Base-by-base conservation (phyloP, 2,888 invertebrate species). In the Seira sanloemensis region DNA sequence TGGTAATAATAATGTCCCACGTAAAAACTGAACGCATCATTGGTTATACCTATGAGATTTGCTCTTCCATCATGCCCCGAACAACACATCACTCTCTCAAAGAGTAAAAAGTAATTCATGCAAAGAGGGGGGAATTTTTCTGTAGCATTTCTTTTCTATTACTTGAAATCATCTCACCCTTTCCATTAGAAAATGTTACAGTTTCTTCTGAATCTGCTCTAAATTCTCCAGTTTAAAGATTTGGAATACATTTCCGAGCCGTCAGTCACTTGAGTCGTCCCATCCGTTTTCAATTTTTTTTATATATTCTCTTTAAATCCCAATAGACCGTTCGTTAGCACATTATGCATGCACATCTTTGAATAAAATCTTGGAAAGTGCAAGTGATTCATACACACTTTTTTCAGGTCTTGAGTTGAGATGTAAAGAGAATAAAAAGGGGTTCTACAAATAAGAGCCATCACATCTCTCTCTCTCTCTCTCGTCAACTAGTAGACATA, bases 331-430 rank as follows among this genome's bases (percentile, higher is more conserved):
- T 81, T 81, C 75, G 81, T 81, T 82, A 82, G 46, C 72, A 65
- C 76, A 82, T 82, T 76, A 82, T 76, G 82, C 82, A 82, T 82
- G 76, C 81, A 81, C 81, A 81, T 81, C 81, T 81, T 62, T 81
- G 75, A 75, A 80, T 80, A 79, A 79, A 81, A 81, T 81, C 81
- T 81, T 75, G 37, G 75, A 81, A 81, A 81, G 81, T 81, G 81
- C 81, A 81, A 81, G 81, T 81, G 81, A 81, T 81, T 81, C 81
- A 81, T n/a, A n/a, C n/a, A n/a, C 69, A 80, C 62, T n/a, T n/a
- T n/a, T n/a, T n/a, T n/a, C n/a, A n/a, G n/a, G n/a, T n/a, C n/a
- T n/a, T n/a, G n/a, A n/a, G n/a, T n/a, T n/a, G n/a, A n/a, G n/a
- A n/a, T n/a, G n/a, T n/a, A n/a, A n/a, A n/a, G n/a, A n/a, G 69